Evolutionary conservation across 1,140 invertebrate genomes (phyloP), one percentile per base, ranked within the genome.

Genomic region (Teleopsis dalmanni): DNA sequence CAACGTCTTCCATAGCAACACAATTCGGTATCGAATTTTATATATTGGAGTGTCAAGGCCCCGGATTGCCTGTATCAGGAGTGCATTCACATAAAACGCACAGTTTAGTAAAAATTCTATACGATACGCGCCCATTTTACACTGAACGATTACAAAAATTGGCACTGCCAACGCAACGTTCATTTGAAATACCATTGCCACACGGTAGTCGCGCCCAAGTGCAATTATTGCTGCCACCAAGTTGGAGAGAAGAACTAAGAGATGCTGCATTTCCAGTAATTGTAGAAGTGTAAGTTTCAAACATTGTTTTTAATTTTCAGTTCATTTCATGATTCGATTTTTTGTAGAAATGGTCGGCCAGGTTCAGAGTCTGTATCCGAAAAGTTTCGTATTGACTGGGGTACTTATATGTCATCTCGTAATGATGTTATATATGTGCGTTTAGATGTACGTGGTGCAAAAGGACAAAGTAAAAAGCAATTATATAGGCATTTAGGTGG

Each of bases 401-500:
- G 87, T 11, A 91, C 88, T 3, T 96, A 95, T 70, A 85, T 96
- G 82, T 88, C 90, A 34, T 92, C 88, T 50, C 82, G 87, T 48
- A 88, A 89, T 60, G 89, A 92, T 71, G 85, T 93, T 45, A 88
- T 97, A 21, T 90, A 91, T 72, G 82, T 91, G 16, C 82, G 85
- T 56, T 73, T 95, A 57, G 93, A 96, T 73, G 89, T 91, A 0
- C 75, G 91, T 35, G 93, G 93, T 3, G 82, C 89, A 14, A 78
- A 82, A 25, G 89, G 86, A 2, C 83, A 91, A 53, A 88, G 87
- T 19, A 83, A 88, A 51, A 80, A 80, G 29, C 81, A 84, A 22
- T 74, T 91, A 16, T 90, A 88, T 60, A 81, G 83, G 33, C 81
- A 81, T 36, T 76, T 95, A 9, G 91, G 91, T 2, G 83, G 84